phyloP scores from a whole-genome alignment of 1,140 invertebrate species.

The Myzus persicae region DNA sequence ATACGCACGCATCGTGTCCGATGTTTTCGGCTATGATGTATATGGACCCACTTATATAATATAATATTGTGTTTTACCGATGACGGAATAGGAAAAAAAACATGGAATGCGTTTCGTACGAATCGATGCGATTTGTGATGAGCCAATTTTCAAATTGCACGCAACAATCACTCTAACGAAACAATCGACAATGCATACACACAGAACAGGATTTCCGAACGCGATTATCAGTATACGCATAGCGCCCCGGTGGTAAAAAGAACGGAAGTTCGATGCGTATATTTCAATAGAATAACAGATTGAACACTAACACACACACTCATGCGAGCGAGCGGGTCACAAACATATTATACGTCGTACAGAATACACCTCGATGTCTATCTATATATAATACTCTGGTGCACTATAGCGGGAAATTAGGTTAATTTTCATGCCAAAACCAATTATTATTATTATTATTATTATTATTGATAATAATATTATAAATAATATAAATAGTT shows the following conservation, averaged over 20 bases:
- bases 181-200: not conserved
- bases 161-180: not conserved
- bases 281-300: conserved; percentile 43
- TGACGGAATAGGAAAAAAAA: not conserved
- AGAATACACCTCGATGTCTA: conserved; percentile 43
- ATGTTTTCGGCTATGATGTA: not conserved
- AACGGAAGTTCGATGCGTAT: conserved; percentile 25
- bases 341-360: not conserved
- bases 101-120: not conserved
- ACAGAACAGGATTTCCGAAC: conserved; percentile 56
- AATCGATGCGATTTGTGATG: conserved; percentile 15
- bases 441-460: conserved; percentile 42
- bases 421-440: conserved; percentile 45
- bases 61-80: not conserved
- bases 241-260: not conserved
- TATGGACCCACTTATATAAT: not conserved
- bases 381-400: conserved; percentile 27
- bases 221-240: conserved; percentile 21
- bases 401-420: conserved; percentile 8
- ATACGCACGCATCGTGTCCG: not conserved
- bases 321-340: not conserved
- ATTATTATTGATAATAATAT: conserved; percentile 18
- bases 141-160: not conserved
- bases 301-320: not conserved
- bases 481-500: not conserved